Evolutionary conservation across 2,888 invertebrate genomes (phyloP).

Genomic region (Nematopogon swammerdamellus): DNA sequence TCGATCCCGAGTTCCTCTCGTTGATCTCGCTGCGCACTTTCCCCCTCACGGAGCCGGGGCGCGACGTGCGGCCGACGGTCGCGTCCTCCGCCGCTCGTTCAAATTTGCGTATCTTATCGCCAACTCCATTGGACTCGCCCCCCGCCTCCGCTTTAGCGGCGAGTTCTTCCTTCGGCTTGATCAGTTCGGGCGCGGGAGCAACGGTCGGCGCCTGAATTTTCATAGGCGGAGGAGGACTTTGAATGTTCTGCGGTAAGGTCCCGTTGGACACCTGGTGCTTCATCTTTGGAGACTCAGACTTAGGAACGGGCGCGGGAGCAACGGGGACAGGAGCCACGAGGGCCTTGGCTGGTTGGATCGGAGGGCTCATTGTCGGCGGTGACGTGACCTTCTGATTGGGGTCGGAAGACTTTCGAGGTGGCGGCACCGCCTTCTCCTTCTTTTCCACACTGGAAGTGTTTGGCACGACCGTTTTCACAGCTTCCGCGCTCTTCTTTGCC

Average conservation of each 20-base stretch:
- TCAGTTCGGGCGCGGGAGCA: not conserved
- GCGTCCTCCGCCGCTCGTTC: slow-evolving; percentile 46
- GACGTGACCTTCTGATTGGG: not conserved
- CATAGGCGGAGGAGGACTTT: too few species aligned
- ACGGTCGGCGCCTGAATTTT: too few species aligned
- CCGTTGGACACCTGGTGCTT: not conserved
- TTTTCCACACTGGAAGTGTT: not conserved
- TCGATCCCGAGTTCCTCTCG: not conserved
- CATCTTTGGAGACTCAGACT: not conserved
- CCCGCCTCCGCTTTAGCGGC: slow-evolving; percentile 2
- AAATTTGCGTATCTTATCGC: slow-evolving; percentile 47
- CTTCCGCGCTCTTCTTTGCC: not conserved
- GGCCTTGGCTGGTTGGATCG: not conserved
- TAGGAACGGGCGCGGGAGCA: not conserved
- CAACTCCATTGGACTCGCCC: slow-evolving; percentile 43
- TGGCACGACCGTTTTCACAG: not conserved
- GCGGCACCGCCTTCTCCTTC: not conserved
- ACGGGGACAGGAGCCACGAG: not conserved
- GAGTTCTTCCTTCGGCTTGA: not conserved
- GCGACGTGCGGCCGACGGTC: slow-evolving; percentile 24
- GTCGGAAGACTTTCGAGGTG: not conserved
- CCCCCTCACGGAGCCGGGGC: slow-evolving; percentile 35
- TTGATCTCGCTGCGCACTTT: slow-evolving; percentile 22
- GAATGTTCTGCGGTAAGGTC: not conserved
- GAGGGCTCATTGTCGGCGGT: not conserved